Base-by-base conservation (phyloP, 2,888 invertebrate genomes). In the Rhopalosiphum nymphaeae region DNA sequence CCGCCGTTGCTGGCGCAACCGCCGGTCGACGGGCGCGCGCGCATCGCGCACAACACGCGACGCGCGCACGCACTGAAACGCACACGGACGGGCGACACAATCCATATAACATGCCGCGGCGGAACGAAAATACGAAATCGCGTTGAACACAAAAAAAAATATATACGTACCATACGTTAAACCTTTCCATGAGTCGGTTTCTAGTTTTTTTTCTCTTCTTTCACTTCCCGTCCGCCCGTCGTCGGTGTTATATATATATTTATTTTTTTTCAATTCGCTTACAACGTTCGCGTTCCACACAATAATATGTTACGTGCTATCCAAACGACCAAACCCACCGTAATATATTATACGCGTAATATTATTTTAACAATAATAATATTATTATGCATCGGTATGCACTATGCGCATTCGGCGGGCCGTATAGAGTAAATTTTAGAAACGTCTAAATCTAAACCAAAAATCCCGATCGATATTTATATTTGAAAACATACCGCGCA, bases 1-100 rank as follows among this genome's bases (percentile, higher is more conserved):
- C 46, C 67, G 90, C 46, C 89, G 89, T 89, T 89, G 89, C 57
- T 89, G 89, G 44, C 89, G 57, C 57, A 61, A 61, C 89, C 61
- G 89, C 42, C 44, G 61, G 5, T 78, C 67, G 91, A 36, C 78
- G 53, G 46, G 49, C 49, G 78, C 91, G 91, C 78, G 84, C 78
- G 78, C 78, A 78, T 36, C 78, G n/a, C 36, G 29, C 91, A 13
- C 78, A 36, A 91, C 78, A 25, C 78, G 0, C 53, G 36, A 49
- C 29, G 25, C 91, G 46, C 91, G 84, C 84, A 53, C 91, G 36
- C 91, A 49, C 49, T 10, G 91, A n/a, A 67, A 90, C 91, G 91
- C 49, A 78, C 91, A n/a, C 46, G 67, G 46, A 29, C 67, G 78
- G 78, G 78, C 78, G 78, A 78, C 78, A 78, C 90, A 90, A 90